Base-by-base conservation (phyloP, 2,797 vertebrate species). In the Tapera naevia region DNA sequence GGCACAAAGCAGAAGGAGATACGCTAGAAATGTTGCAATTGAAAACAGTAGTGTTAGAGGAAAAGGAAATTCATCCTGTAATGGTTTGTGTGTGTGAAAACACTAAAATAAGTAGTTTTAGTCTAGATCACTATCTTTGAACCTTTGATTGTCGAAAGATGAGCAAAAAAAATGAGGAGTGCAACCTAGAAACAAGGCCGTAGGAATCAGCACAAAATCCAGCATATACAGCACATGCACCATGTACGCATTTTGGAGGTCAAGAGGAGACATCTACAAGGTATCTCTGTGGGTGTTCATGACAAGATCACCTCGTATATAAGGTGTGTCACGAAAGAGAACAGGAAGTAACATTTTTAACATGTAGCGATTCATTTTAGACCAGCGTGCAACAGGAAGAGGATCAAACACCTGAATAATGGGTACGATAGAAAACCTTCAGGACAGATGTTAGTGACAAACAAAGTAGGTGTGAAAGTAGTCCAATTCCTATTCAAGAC, bases 161-260 rank as follows among this genome's bases (percentile, higher is more conserved):
- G 19, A 78, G 41, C 2, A 83, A 83, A 45, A 45, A 11, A 79
- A 72, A 53, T 0, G 1, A 56, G 45, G 25, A 50, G 14, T 0
- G 0, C 41, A 33, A 72, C 17, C 8, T 72, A 76, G 19, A 11
- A 53, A 23, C 6, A 22, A 48, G 37, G 16, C 25, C 30, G 46
- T 8, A 32, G 25, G 14, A 74, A 11, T 62, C 43, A 65, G 13
- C 25, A 72, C 37, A 66, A 67, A 64, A 43, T 83, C 27, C 7
- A 67, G 11, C 28, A 82, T 8, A 66, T 23, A 35, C 0, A 0
- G 19, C 3, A 2, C 11, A 64, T 45, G 71, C 41, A 37, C 17
- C 0, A 0, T 11, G 12, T 32, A 17, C 9, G 0, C 53, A 25
- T 4, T 2, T 0, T 35, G 33, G 8, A 73, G 18, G 23, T 30